A percentile compares a stretch with the other conserved stretches of the same genome.
Evolutionary conservation across 2,113 vertebrate species (phyloP).

Genomic region (Hippocampus comes): DNA sequence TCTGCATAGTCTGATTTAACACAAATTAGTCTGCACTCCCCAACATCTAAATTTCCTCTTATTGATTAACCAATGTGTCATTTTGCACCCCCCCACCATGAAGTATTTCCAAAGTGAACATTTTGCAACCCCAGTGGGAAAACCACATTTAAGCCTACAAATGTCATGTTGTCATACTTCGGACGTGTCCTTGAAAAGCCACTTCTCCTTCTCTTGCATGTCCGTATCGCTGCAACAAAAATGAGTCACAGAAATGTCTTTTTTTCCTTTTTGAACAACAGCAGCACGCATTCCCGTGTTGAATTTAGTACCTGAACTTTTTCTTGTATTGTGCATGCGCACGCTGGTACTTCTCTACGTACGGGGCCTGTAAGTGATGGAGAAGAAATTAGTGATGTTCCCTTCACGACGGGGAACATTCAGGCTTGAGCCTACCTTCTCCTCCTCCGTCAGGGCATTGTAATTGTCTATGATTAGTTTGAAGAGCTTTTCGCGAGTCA

Average conservation of each 20-base stretch:
- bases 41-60: too few species aligned
- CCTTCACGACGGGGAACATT: not conserved
- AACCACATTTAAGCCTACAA: not conserved
- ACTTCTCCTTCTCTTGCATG: not conserved
- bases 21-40: too few species aligned
- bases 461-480: not conserved
- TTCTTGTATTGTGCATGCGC: not conserved
- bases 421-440: conserved; percentile 30
- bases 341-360: conserved; percentile 9
- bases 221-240: conserved; percentile 26
- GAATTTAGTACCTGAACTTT: conserved; percentile 21
- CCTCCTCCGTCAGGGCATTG: conserved; percentile 6
- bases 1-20: too few species aligned
- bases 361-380: conserved; percentile 13
- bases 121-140: not conserved
- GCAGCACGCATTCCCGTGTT: too few species aligned
- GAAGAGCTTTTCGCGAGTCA: accelerated
- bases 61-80: too few species aligned
- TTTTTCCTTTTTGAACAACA: not conserved
- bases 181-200: not conserved
- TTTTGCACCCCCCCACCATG: too few species aligned
- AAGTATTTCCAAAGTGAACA: not conserved
- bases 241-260: not conserved
- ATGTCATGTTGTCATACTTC: not conserved
- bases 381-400: not conserved